A percentile compares a stretch with the other conserved stretches of the same genome.
Conservation (phyloP, 2,113 vertebrate species). For the Scartelaos histophorus region DNA sequence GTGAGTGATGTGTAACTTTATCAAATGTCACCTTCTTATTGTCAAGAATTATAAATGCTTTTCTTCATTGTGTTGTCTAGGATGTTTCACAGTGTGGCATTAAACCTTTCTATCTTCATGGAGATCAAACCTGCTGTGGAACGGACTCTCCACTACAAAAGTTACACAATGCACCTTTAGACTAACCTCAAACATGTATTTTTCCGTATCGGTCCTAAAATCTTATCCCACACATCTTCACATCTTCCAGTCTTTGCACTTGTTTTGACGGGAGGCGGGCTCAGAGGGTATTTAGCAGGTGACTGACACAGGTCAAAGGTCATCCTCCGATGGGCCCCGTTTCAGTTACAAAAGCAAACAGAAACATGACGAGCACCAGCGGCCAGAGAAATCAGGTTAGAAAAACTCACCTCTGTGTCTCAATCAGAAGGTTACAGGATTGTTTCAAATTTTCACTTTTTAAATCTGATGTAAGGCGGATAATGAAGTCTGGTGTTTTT, state of each 20-base stretch:
- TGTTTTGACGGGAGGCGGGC: slow-evolving; percentile 8
- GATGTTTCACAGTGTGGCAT: too few species aligned
- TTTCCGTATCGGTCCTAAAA: neutral
- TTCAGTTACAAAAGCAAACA: slow-evolving; percentile 32
- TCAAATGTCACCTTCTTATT: too few species aligned
- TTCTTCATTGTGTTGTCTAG: too few species aligned
- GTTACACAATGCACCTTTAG: too few species aligned
- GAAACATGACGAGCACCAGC: slow-evolving; percentile 1
- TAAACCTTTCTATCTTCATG: too few species aligned
- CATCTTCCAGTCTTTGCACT: neutral
- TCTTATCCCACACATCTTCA: neutral
- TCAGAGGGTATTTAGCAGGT: slow-evolving; percentile 24
- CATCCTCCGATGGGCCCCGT: slow-evolving; percentile 10
- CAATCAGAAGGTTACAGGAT: neutral
- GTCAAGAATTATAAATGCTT: too few species aligned
- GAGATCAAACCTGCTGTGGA: too few species aligned
- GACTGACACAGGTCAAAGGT: slow-evolving; percentile 40
- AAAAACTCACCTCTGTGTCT: neutral
- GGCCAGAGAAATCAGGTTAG: neutral
- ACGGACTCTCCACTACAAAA: too few species aligned
- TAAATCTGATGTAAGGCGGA: neutral
- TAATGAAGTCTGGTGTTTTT: neutral
- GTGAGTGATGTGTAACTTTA: too few species aligned
- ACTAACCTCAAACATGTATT: too few species aligned
- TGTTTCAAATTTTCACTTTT: neutral